Evolutionary conservation across 2,888 invertebrate genomes (phyloP), one percentile per base, ranked within the genome.

Genomic region (Zaprionus lineosus): DNA sequence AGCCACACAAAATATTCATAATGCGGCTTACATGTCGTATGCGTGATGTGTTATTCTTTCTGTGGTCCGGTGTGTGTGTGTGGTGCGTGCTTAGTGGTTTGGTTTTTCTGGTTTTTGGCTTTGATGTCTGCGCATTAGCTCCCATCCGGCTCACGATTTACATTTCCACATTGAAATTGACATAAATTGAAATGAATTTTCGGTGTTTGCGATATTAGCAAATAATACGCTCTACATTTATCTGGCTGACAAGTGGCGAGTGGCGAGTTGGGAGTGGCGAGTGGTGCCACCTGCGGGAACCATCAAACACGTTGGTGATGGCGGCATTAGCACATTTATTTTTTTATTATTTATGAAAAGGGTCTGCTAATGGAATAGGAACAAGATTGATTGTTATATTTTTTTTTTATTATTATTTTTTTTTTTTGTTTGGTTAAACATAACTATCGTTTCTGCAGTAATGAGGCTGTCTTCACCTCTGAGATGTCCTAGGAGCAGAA

Each of bases 11-110:
- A 74, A 77, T 78, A 82, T 78, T 78, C 75, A 82, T 75, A 81
- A 84, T 82, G 84, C 75, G 79, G 78, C 81, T 81, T 52, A 73
- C 79, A 78, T 81, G 79, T 72, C 81, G 83, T 64, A 82, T 84
- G 63, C 63, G 69, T 72, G 68, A 66, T 81, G 72, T 72, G 83
- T 62, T 69, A 81, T 84, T 81, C 84, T 81, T 84, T 79, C 74
- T 79, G 82, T 33, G 75, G 72, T 50, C 37, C 31, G 31, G 12
- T 15, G 50, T 33, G 37, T 19, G 28, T 39, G 29, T 6, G 50
- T 18, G 39, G 40, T 58, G 66, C 28, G 41, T 76, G 73, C 73
- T 70, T 74, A 67, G 63, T 37, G 77, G 74, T 64, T 73, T 44
- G 59, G 60, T 56, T 51, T 39, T 16, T 4, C 8, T 19, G n/a